phyloP scores from a whole-genome alignment of 2,797 vertebrate genomes.

The Leptodactylus fallax region DNA sequence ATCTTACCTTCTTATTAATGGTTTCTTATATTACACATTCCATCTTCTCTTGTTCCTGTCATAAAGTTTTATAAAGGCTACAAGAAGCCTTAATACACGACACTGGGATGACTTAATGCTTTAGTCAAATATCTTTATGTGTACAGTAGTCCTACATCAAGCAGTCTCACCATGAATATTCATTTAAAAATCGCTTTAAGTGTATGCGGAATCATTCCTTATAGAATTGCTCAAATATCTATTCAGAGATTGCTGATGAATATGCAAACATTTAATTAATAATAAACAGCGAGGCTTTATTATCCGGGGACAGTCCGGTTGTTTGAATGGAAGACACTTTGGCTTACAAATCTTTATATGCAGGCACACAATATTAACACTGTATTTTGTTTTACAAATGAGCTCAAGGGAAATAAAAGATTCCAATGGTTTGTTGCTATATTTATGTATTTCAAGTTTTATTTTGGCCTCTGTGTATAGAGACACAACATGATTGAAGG shows the following conservation, averaged over 20 bases:
- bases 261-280: conserved; percentile 42
- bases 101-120: background rate
- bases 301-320: conserved; percentile 34
- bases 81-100: background rate
- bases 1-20: background rate
- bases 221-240: conserved; percentile 23
- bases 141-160: background rate
- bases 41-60: background rate
- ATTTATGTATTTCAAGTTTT: background rate
- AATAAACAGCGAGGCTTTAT: background rate
- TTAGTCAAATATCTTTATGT: conserved; percentile 31
- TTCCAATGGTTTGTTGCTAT: background rate
- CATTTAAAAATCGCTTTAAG: background rate
- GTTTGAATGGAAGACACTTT: conserved; percentile 31
- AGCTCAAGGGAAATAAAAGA: conserved; percentile 23
- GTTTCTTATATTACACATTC: background rate
- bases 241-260: conserved; percentile 9
- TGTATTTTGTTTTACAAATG: conserved; percentile 25
- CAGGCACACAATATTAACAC: conserved; percentile 33
- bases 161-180: conserved; percentile 8
- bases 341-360: conserved; percentile 26
- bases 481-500: background rate
- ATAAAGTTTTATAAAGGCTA: conserved; percentile 5
- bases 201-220: conserved; percentile 20
- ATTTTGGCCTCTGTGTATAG: background rate